Base-by-base conservation (phyloP, 2,888 invertebrate genomes). In the Baccha elongata region DNA sequence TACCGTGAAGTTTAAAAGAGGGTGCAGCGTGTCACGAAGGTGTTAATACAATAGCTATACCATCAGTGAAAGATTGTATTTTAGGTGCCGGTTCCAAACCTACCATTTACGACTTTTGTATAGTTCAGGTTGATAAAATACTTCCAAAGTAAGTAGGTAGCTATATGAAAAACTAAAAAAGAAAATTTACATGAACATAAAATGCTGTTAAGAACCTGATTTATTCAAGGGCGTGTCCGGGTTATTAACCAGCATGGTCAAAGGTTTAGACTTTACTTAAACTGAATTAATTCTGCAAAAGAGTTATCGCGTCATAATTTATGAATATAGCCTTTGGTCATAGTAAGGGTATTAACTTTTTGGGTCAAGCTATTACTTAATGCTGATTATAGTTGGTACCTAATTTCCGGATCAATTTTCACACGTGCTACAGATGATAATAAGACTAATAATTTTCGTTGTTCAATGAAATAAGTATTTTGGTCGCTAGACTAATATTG, bases 11-110 rank as follows among this genome's bases (percentile, higher is more conserved):
- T 64, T 83, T 55, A 58, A 76, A 83, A 68, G 62, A 73, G 73
- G 78, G 78, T 67, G 68, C 72, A 72, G n/a, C n/a, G 78, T 78
- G 72, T 78, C 83, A 78, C 78, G 72, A 78, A 83, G 68, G 76
- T 83, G 83, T 73, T 83, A 68, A 83, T 83, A 62, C 68, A 76
- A 81, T 13, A 21, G 8, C 26, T 19, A 44, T 44, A 50, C 26
- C 8, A n/a, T 13, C 5, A 17, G 21, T 2, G 15, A 10, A 35
- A 23, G 23, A 13, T 40, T 23, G 0, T 58, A 37, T 4, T 29
- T 13, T 44, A 60, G 60, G 60, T 29, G n/a, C 42, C 2, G 8
- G 11, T 29, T n/a, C 11, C 3, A 19, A 19, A 32, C 17, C 17
- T 6, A 15, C 26, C 17, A 29, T 2, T 52, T 52, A 4, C 6